Base-by-base conservation (phyloP, 2,797 vertebrate species). In the Sylvilagus floridanus region DNA sequence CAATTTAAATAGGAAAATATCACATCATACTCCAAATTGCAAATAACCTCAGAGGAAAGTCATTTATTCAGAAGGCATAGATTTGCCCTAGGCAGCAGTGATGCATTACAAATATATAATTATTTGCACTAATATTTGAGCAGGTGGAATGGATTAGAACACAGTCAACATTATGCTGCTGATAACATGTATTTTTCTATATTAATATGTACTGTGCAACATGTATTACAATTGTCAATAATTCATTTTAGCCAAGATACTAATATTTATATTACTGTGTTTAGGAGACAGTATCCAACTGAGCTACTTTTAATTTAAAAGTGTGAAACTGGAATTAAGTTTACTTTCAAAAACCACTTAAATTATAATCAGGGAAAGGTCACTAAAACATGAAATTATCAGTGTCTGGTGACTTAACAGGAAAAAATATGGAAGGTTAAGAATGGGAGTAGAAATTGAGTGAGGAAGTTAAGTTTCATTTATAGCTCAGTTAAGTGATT, bases 141-240 rank as follows among this genome's bases (percentile, higher is more conserved):
- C 99, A 99, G 99, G 99, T 99, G 99, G 99, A 99, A 99, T 99
- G 99, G 99, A 99, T 99, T 99, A 99, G 99, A 98, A 98, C 98
- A 99, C 98, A 98, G 99, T 99, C 99, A 99, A 99, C 99, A 99
- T 98, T 99, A 99, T 92, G 21, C 94, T 98, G 98, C 99, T 98
- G 99, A 99, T 99, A 99, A 99, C 99, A 99, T 99, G 99, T 98
- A 98, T 99, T 99, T 98, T 98, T 98, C 98, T 98, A 88, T 98
- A 98, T 98, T 98, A 98, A 98, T 98, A 98, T 98, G 98, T 98
- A 98, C 98, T 98, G 97, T 98, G 98, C 98, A 98, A 98, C 98
- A 98, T 98, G 98, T 98, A 98, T 98, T 98, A 98, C 98, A 98
- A 98, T 98, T 97, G 98, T 98, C 98, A 98, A 98, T 98, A 98